phyloP scores from a whole-genome alignment of 1,140 invertebrate species.

The Pseudomyrmex flavicornis region DNA sequence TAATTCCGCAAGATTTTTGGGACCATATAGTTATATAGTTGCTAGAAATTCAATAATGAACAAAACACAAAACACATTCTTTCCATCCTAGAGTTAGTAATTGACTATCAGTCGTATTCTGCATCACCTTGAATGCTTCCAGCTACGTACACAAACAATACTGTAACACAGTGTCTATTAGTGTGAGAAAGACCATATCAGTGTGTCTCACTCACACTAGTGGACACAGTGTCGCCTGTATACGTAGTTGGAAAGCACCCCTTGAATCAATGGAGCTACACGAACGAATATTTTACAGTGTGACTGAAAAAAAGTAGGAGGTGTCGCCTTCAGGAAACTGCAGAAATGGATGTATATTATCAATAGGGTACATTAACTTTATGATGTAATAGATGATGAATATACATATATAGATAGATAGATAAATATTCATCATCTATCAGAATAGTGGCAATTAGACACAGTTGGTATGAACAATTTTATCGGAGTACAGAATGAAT shows the following conservation, averaged over 20 bases:
- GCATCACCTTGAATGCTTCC: no score
- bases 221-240: no score
- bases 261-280: conserved; percentile 5
- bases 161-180: no score
- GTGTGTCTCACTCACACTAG: no score
- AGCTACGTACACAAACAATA: no score
- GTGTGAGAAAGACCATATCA: no score
- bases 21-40: no score
- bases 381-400: conserved; percentile 55
- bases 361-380: conserved; percentile 25
- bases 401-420: no score
- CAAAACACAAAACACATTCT: not conserved
- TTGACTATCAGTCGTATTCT: not conserved
- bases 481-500: conserved; percentile 50
- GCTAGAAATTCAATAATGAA: not conserved
- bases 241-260: no score
- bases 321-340: not conserved
- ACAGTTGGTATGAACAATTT: conserved; percentile 65
- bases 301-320: not conserved
- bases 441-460: conserved; percentile 66
- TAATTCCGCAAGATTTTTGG: not conserved
- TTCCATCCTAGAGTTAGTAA: not conserved
- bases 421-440: no score
- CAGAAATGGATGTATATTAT: conserved; percentile 42
- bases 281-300: not conserved